Evolutionary conservation across 2,113 vertebrate species (phyloP), one percentile per base, ranked within the genome.

Genomic region (Ciconia stormi): DNA sequence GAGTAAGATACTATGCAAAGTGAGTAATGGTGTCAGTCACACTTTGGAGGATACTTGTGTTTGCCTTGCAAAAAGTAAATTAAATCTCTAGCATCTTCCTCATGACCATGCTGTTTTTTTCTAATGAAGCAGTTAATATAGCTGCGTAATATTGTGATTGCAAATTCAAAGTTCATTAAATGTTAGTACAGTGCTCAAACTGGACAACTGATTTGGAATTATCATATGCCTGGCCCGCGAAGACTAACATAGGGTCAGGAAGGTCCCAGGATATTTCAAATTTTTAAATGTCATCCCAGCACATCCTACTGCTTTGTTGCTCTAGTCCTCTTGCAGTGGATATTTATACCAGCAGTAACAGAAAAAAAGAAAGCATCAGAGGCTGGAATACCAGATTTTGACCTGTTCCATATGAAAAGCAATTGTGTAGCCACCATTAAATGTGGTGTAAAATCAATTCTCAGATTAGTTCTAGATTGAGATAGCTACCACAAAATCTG

Each of bases 81-180:
- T 78, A 76, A 87, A 85, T 71, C 36, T 93, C 53, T 87, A 77
- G 46, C 62, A 56, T 73, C 38, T 67, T 89, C 44, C 55, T 82
- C 52, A 85, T 94, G 77, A 84, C 71, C 40, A 30, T 73, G 67
- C 71, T 93, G 44, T 6, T 93, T 81, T 89, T 89, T 82, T 27
- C 71, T 95, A 96, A 97, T 89, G 81, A 89, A 94, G 89, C 63
- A 83, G 83, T 89, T 91, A 82, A 96, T 87, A 82, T 62, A 89
- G 29, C 32, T 63, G 27, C 70, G 13, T 53, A 86, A 85, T 96
- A 95, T 7, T 69, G 79, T 74, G 50, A 82, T 65, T 78, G 69
- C 74, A 92, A 86, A 96, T 96, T 90, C 63, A 59, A 76, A 92
- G 73, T 92, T 95, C 62, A 87, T 95, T 94, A 91, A 86, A 63